These are phyloP conservation scores for Tychaedon coryphoeus DNA, from an alignment of 2,113 vertebrate species.

Conservation along the genomic window DNA sequence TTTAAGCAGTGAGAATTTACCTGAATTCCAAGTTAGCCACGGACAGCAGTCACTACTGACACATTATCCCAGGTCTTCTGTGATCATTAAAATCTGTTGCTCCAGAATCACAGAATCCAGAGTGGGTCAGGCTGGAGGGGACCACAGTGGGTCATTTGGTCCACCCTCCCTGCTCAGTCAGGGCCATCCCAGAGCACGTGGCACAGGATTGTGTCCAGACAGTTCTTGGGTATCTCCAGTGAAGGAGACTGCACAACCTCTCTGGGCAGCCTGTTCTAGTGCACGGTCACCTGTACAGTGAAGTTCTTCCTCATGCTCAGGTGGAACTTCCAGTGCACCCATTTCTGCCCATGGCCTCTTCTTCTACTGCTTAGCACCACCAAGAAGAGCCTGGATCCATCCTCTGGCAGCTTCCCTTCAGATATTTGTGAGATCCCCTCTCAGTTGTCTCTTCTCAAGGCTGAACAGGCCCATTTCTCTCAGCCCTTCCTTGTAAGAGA, in stretches of 20 bases:
- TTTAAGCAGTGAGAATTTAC: background rate
- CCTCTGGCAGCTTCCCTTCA: background rate
- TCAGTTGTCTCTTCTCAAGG: background rate
- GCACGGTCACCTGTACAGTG: rapidly evolving
- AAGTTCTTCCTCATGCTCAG: background rate
- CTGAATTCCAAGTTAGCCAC: background rate
- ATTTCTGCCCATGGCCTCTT: background rate
- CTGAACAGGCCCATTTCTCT: background rate
- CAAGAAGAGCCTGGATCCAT: background rate
- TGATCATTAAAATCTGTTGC: background rate
- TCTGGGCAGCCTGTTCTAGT: background rate
- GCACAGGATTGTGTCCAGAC: background rate
- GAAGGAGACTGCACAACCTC: background rate
- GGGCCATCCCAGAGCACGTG: background rate
- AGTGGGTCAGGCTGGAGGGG: background rate
- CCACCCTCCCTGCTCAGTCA: background rate
- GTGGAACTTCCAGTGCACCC: background rate
- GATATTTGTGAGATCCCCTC: background rate
- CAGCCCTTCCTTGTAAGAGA: background rate
- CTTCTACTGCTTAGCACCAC: background rate
- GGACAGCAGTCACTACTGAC: background rate
- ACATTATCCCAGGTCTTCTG: background rate
- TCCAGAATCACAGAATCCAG: background rate
- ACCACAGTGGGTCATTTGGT: background rate
- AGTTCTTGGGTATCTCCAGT: background rate